Conservation (phyloP, 1,140 invertebrate genomes). For the Helicoverpa armigera region DNA sequence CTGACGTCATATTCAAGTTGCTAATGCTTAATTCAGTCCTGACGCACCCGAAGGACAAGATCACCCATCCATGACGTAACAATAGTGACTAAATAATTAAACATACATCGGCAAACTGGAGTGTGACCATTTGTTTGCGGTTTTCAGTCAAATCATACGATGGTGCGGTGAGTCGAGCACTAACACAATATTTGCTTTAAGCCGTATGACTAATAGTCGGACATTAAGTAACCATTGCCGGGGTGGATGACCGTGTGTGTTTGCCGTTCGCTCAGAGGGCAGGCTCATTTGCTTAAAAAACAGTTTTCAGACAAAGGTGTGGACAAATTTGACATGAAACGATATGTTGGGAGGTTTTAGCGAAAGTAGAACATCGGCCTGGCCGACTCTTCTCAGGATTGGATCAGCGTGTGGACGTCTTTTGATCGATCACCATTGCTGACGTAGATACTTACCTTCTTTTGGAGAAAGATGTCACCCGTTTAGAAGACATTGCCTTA, state of each 20-base stretch:
- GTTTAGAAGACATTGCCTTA: slow-evolving; percentile 83
- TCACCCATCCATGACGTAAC: slow-evolving; percentile 37
- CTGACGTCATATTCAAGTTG: slow-evolving; percentile 11
- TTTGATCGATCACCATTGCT: slow-evolving; percentile 68
- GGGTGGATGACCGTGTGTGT: slow-evolving; percentile 79
- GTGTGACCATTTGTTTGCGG: slow-evolving; percentile 35
- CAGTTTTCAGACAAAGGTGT: slow-evolving; percentile 59
- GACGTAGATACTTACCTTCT: slow-evolving; percentile 74
- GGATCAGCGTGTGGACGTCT: slow-evolving; percentile 51
- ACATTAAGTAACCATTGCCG: slow-evolving; percentile 80
- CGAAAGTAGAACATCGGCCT: slow-evolving; percentile 66
- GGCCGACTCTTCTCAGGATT: slow-evolving; percentile 54
- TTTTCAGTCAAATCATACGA: slow-evolving; percentile 65
- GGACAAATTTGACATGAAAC: slow-evolving; percentile 61
- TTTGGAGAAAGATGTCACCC: slow-evolving; percentile 69
- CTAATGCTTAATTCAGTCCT: slow-evolving; percentile 6
- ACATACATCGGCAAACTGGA: slow-evolving; percentile 5
- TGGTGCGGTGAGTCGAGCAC: slow-evolving; percentile 66
- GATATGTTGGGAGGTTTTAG: slow-evolving; percentile 27
- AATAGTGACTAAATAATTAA: slow-evolving; percentile 15
- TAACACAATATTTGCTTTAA: slow-evolving; percentile 73
- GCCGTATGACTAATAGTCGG: slow-evolving; percentile 75
- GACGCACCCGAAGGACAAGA: background rate
- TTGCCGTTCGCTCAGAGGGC: slow-evolving; percentile 69
- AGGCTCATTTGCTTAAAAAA: slow-evolving; percentile 70